A percentile compares a stretch with the other conserved stretches of the same genome.
phyloP scores from a whole-genome alignment of 2,888 invertebrate genomes.

The Leucozona laternaria region DNA sequence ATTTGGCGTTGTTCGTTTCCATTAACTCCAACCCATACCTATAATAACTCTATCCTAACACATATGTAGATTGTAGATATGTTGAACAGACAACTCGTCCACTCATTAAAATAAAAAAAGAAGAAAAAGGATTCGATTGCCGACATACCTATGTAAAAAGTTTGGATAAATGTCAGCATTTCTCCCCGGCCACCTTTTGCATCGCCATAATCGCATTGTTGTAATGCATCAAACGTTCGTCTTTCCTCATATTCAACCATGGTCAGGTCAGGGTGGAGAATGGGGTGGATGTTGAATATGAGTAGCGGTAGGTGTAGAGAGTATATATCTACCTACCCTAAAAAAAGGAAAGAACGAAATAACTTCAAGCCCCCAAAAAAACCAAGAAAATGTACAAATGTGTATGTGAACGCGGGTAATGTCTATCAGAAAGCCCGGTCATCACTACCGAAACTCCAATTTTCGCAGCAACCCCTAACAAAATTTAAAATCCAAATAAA shows the following conservation, averaged over 20 bases:
- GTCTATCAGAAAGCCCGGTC: conserved; percentile 53
- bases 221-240: conserved; percentile 69
- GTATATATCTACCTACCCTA: conserved; percentile 29
- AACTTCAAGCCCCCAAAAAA: conserved; percentile 54
- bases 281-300: conserved; percentile 6
- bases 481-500: conserved; percentile 53
- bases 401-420: conserved; percentile 43
- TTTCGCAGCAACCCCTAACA: conserved; percentile 68
- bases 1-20: conserved; percentile 44
- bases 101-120: conserved; percentile 36
- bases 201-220: conserved; percentile 71
- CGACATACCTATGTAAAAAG: conserved; percentile 44
- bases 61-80: conserved; percentile 10
- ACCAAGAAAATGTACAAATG: conserved; percentile 57
- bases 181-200: conserved; percentile 34
- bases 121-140: conserved; percentile 28
- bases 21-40: conserved; percentile 35
- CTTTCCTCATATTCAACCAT: conserved; percentile 31
- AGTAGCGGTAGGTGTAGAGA: conserved; percentile 21
- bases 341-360: conserved; percentile 58
- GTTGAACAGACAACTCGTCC: conserved; percentile 57
- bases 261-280: background rate
- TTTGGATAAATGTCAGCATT: conserved; percentile 70
- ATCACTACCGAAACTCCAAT: conserved; percentile 62
- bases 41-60: conserved; percentile 49